A percentile compares a stretch with the other conserved stretches of the same genome.
Evolutionary conservation across 1,140 invertebrate genomes (phyloP).

Genomic region (Drosophila lacertosa): DNA sequence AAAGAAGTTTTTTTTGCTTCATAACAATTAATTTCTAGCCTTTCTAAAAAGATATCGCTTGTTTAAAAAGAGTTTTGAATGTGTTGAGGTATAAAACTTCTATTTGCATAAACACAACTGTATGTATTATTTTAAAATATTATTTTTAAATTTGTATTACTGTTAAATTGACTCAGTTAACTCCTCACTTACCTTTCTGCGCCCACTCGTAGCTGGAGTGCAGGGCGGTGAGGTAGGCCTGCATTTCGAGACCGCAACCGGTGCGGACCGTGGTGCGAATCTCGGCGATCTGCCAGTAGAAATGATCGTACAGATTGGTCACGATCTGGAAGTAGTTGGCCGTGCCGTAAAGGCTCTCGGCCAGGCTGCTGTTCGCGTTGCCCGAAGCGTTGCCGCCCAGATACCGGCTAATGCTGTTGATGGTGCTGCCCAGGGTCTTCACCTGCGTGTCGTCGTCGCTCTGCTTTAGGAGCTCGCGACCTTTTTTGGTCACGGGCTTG

Average conservation of each 20-base stretch:
- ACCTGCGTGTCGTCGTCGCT: slow-evolving; percentile 67
- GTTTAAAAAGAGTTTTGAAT: too few species aligned
- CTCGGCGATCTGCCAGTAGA: slow-evolving; percentile 79
- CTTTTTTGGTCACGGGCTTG: slow-evolving; percentile 61
- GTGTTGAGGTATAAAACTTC: too few species aligned
- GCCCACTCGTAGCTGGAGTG: slow-evolving; percentile 79
- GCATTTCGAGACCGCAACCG: slow-evolving; percentile 73
- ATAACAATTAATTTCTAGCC: too few species aligned
- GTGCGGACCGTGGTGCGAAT: slow-evolving; percentile 71
- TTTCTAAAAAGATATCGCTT: too few species aligned
- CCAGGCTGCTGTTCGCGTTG: slow-evolving; percentile 44
- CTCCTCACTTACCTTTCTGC: slow-evolving; percentile 74
- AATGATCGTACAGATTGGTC: slow-evolving; percentile 83
- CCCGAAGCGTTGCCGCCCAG: slow-evolving; percentile 40
- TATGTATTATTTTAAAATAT: too few species aligned
- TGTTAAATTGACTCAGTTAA: too few species aligned
- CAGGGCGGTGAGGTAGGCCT: slow-evolving; percentile 76
- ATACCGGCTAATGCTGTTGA: slow-evolving; percentile 73
- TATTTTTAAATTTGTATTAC: too few species aligned
- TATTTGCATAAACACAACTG: too few species aligned
- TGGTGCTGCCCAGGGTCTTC: slow-evolving; percentile 64
- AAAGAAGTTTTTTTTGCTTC: too few species aligned
- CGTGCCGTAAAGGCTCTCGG: slow-evolving; percentile 64
- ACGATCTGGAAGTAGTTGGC: slow-evolving; percentile 78
- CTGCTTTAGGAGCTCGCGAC: slow-evolving; percentile 67